These are phyloP conservation scores for Odobenus rosmarus DNA, from an alignment of 2,113 vertebrate genomes.

Conservation along the genomic window DNA sequence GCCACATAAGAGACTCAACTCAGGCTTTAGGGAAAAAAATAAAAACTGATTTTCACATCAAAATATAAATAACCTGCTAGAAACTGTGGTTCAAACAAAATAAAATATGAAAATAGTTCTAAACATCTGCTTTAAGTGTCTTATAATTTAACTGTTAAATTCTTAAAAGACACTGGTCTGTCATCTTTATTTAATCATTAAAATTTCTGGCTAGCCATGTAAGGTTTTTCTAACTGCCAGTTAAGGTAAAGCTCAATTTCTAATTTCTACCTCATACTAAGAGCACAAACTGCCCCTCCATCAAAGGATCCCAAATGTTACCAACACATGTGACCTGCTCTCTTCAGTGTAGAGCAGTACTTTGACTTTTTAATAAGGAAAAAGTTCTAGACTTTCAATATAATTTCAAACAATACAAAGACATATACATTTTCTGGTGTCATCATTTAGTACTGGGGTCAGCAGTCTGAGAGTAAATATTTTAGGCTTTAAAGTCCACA, in stretches of 20 bases:
- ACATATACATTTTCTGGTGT: background rate
- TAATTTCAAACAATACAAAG: background rate
- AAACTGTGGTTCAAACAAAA: background rate
- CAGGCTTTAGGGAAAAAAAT: background rate
- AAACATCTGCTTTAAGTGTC: conserved; percentile 7
- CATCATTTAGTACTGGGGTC: background rate
- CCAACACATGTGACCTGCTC: background rate
- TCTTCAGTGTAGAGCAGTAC: background rate
- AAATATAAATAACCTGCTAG: background rate
- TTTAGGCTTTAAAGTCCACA: background rate
- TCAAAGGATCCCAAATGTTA: background rate
- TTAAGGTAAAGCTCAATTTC: background rate
- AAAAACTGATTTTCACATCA: background rate
- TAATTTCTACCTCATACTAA: background rate
- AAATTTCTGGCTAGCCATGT: background rate
- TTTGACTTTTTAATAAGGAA: background rate
- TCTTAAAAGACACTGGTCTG: background rate
- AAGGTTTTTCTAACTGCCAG: background rate
- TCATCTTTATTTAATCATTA: background rate
- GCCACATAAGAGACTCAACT: background rate
- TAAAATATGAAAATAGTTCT: background rate
- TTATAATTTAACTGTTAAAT: background rate
- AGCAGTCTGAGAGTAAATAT: background rate
- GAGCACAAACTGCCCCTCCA: background rate
- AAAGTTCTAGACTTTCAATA: background rate